Base-by-base conservation (phyloP, 2,113 vertebrate genomes). In the Xiphophorus hellerii region DNA sequence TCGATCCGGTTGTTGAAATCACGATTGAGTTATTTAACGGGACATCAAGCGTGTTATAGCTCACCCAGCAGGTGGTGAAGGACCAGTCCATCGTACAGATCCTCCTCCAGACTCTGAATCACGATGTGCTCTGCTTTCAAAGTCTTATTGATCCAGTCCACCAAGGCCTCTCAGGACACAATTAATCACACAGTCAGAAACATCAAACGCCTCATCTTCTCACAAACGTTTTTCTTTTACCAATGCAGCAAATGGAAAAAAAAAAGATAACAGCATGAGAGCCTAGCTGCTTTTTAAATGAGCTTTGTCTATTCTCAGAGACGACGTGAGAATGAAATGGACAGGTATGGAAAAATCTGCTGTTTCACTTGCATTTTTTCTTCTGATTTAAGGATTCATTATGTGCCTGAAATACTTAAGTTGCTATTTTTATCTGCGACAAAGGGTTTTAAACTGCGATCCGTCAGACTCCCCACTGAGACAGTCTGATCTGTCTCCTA, bases 51-150 rank as follows among this genome's bases (percentile, higher is more conserved):
- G 44, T 73, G 62, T 4, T 51, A 80, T 12, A 66, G 77, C 95
- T 96, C 90, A 99, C 98, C 93, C 81, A 98, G 89, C 39, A 99
- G 95, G 87, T 99, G 97, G 88, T 99, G 97, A 82, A 99, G 94
- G 17, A 99, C 93, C 66, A 99, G 94, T 20, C 98, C 97, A 11
- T 99, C 97, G 0, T 88, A 99, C 22, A 99, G 75, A 89, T 99
- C 98, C 75, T 98, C 96, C 78, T 98, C 96, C 90, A 99, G 83
- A 80, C 88, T 95, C 84, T 93, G 95, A 63, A 97, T 96, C 42
- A 98, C 94, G 1, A 99, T 96, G 86, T 99, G 96, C 62, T 99
- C 96, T 0, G 82, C 29, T 73, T 95, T 94, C 73, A 99, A 93
- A 27, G 93, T 94, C 10, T 39, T 62, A 76, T 98, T 99, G 90